A percentile compares a stretch with the other conserved stretches of the same genome.
These are phyloP conservation scores for Limnothrissa miodon DNA, from an alignment of 2,113 vertebrate species.

Conservation along the genomic window DNA sequence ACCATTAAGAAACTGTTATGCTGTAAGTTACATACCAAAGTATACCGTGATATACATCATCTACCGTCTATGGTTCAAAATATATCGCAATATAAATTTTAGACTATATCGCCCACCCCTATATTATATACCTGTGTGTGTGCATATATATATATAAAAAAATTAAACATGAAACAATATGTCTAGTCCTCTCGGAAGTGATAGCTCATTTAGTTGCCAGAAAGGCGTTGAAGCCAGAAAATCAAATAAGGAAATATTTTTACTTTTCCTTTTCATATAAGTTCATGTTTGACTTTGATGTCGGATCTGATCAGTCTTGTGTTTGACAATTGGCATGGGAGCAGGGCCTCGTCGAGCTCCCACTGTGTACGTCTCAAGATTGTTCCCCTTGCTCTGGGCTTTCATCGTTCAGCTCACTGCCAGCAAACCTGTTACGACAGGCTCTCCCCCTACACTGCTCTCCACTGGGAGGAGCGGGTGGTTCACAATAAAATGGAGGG, in stretches of 20 bases:
- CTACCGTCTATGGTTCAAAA: too few species aligned
- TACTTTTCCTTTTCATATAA: background rate
- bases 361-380: background rate
- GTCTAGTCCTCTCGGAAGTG: background rate
- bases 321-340: constrained; percentile 28
- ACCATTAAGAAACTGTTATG: too few species aligned
- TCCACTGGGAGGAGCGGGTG: background rate
- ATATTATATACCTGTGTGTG: too few species aligned
- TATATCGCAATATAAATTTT: too few species aligned
- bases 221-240: background rate
- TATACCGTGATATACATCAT: too few species aligned
- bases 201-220: background rate
- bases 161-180: background rate
- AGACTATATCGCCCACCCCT: too few species aligned
- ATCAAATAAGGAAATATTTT: background rate
- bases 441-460: background rate
- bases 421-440: constrained; percentile 26
- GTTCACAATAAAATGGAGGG: background rate
- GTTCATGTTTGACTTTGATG: constrained; percentile 17
- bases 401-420: background rate
- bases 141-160: background rate
- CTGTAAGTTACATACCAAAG: too few species aligned
- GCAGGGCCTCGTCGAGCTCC: constrained; percentile 5
- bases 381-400: background rate
- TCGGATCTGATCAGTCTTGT: constrained; percentile 24